phyloP scores from a whole-genome alignment of 64 coral and sea anemone genomes.

The Trachythela sp. region DNA sequence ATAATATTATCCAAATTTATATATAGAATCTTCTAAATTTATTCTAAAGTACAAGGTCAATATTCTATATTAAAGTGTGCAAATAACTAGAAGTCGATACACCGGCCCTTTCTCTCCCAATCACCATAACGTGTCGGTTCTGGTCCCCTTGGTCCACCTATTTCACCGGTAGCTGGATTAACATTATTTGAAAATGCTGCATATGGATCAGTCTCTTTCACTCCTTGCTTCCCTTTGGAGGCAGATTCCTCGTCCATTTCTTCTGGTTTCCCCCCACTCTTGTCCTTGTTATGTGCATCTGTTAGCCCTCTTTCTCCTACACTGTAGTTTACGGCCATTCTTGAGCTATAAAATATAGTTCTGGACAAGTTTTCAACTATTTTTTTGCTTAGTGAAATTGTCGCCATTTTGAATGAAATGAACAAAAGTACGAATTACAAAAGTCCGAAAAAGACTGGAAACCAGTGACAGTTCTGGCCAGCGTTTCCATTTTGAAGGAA shows the following conservation, averaged over 20 bases:
- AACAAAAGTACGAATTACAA: neutral
- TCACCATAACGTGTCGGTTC: constrained; percentile 98
- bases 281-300: neutral
- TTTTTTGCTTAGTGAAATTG: neutral
- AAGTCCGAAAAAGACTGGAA: too few species aligned
- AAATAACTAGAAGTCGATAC: constrained; percentile 85
- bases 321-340: neutral
- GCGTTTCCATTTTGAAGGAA: too few species aligned
- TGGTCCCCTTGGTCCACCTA: constrained; percentile 84
- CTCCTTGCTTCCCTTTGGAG: neutral
- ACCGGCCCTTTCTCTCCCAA: constrained; percentile 96
- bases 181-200: constrained; percentile 72
- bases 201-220: constrained; percentile 56
- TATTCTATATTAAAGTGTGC: too few species aligned
- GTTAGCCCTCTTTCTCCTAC: neutral
- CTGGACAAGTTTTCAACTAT: neutral
- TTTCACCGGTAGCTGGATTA: constrained; percentile 84
- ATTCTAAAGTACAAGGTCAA: too few species aligned
- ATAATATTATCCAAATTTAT: too few species aligned
- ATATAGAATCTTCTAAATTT: neutral
- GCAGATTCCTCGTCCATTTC: neutral
- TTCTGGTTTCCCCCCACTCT: neutral
- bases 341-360: neutral
- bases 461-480: too few species aligned
- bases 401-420: neutral